Percentiles rank a stretch among this genome's conserved stretches.
phyloP scores from a whole-genome alignment of 1,140 invertebrate genomes.

The Palaemon carinicauda region DNA sequence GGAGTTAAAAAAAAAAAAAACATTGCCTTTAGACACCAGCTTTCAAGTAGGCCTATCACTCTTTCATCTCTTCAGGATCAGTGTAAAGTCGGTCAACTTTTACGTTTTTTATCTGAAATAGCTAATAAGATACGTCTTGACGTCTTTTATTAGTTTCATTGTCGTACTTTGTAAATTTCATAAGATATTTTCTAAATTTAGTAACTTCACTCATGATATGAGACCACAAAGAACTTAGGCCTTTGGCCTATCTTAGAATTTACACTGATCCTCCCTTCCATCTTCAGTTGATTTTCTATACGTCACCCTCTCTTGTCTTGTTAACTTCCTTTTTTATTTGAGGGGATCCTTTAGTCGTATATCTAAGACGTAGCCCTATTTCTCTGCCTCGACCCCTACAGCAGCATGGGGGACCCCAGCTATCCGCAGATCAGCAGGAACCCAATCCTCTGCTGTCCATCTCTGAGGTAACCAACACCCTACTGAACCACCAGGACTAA shows the following conservation, averaged over 20 bases:
- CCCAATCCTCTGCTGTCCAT: conserved; percentile 82
- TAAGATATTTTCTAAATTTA: too few relatives aligned
- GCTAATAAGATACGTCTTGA: too few relatives aligned
- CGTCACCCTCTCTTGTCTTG: conserved; percentile 39
- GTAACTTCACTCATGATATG: too few relatives aligned
- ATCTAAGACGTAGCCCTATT: conserved; percentile 59
- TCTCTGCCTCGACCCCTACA: conserved; percentile 44
- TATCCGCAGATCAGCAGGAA: conserved; percentile 72
- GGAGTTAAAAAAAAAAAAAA: too few relatives aligned
- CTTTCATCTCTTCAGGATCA: too few relatives aligned
- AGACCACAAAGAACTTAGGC: too few relatives aligned
- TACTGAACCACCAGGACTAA: conserved; percentile 69
- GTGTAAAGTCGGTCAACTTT: too few relatives aligned
- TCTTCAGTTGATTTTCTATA: neutral
- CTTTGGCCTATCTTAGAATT: neutral
- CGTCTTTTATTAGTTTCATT: too few relatives aligned
- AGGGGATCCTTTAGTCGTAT: conserved; percentile 59
- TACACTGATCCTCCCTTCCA: neutral
- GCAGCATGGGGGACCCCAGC: conserved; percentile 56
- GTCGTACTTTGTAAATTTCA: too few relatives aligned
- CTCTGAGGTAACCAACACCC: conserved; percentile 83
- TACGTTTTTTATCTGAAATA: too few relatives aligned
- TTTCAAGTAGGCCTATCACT: too few relatives aligned
- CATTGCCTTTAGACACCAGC: too few relatives aligned
- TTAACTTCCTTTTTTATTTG: neutral